A percentile compares a stretch with the other conserved stretches of the same genome.
phyloP scores from a whole-genome alignment of 2,113 vertebrate genomes.

The Oryzias curvinotus region DNA sequence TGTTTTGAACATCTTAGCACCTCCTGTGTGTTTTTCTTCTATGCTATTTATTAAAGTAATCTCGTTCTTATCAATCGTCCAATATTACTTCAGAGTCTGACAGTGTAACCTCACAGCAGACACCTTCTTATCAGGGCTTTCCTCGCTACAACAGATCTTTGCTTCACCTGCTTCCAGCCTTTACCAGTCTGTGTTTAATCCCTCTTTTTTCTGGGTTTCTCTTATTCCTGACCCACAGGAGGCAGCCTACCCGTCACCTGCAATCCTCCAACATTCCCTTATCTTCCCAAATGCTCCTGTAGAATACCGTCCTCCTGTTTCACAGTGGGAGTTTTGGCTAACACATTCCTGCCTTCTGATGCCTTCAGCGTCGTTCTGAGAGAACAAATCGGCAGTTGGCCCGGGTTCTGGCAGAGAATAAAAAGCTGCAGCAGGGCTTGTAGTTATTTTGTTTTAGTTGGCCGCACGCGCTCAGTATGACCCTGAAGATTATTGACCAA shows the following conservation, averaged over 20 bases:
- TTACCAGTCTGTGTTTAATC: conserved; percentile 2
- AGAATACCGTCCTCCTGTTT: conserved; percentile 27
- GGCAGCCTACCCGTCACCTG: conserved; percentile 35
- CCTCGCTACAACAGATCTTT: background rate
- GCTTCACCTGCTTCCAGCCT: conserved; percentile 6
- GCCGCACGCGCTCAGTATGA: conserved; percentile 49
- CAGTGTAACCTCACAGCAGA: conserved; percentile 1
- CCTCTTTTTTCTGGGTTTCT: conserved; percentile 50
- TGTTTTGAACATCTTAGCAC: background rate
- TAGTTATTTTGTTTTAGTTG: conserved; percentile 59
- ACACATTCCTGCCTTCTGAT: conserved; percentile 22
- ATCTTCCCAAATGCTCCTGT: conserved; percentile 25
- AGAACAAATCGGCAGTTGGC: conserved; percentile 40
- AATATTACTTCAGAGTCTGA: background rate
- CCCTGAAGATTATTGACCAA: conserved; percentile 61
- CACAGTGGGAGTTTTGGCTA: conserved; percentile 46
- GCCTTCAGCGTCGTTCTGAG: conserved; percentile 30
- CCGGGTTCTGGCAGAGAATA: conserved; percentile 27
- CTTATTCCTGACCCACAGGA: conserved; percentile 37
- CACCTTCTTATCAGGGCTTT: conserved; percentile 9
- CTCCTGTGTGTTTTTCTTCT: no score
- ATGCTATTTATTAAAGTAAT: background rate
- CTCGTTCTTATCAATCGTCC: background rate
- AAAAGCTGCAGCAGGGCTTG: conserved; percentile 29
- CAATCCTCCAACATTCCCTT: conserved; percentile 30